Base-by-base conservation (phyloP, 2,888 invertebrate genomes). In the Phyto melanocephala region DNA sequence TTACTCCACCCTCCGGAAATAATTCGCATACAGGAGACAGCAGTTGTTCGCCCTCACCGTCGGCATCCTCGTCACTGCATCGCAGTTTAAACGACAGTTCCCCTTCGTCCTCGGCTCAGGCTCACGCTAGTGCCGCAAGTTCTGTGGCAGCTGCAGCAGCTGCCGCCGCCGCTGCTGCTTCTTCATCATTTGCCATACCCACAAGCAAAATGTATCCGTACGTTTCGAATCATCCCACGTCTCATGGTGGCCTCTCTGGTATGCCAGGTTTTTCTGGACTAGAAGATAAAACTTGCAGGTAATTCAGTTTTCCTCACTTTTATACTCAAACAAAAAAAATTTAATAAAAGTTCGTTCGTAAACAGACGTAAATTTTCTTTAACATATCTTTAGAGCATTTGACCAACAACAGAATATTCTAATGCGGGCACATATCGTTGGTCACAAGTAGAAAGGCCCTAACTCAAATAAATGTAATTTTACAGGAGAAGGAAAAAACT, bases 201-300 rank as follows among this genome's bases (percentile, higher is more conserved):
- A 93, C 93, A 89, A 93, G 90, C 92, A 95, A 96, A 93, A 97
- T 97, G 97, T 97, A 97, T 92, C 97, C 97, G 2, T 97, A 97
- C 94, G 97, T 97, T 88, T 95, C 96, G 87, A 95, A 88, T 93
- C 93, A 88, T 93, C 93, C 87, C 89, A 94, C 86, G 93, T 93
- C 90, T 93, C 95, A 90, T 95, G 96, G 92, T 95, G 97, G 92
- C 94, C 95, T 90, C 95, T 96, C 93, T 93, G 97, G 88, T 95
- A 97, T 92, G 91, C 90, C 91, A 13, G 91, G 91, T 56, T 91
- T 91, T 85, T 89, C 91, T 11, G 91, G 91, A 42, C 88, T 91
- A 60, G 91, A 91, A 84, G 91, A 91, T 84, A 91, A 91, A 86
- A 90, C 91, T 54, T 91, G 91, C 91, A 90, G 91, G 91, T 91